phyloP scores from a whole-genome alignment of 2,888 invertebrate genomes.

The Myopa testacea region DNA sequence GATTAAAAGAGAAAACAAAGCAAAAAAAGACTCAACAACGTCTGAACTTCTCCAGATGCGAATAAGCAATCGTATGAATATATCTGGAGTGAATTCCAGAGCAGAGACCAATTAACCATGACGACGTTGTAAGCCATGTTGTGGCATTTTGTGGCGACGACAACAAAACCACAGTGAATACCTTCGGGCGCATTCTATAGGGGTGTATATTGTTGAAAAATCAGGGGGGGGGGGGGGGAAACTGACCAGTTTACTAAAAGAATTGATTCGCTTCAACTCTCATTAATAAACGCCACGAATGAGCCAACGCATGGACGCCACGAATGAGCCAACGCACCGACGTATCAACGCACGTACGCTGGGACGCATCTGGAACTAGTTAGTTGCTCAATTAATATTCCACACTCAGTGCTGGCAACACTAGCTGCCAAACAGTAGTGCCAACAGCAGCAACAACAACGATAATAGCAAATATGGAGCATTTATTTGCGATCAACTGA shows the following conservation, averaged over 20 bases:
- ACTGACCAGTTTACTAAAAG: neutral
- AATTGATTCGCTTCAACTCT: constrained; percentile 3
- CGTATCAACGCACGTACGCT: neutral
- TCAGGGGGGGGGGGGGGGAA: neutral
- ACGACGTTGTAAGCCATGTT: constrained; percentile 9
- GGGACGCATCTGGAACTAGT: constrained; percentile 40
- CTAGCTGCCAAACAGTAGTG: neutral
- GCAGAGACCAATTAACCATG: constrained; percentile 24
- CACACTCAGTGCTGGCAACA: constrained; percentile 41
- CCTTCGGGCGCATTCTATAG: neutral
- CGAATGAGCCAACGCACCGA: neutral
- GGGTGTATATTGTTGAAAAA: neutral
- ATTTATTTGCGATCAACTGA: constrained; percentile 15
- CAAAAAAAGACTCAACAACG: neutral
- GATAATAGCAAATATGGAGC: neutral
- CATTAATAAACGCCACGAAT: neutral
- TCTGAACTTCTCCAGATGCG: constrained; percentile 1
- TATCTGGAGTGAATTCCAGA: neutral
- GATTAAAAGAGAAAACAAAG: neutral
- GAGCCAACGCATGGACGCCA: neutral
- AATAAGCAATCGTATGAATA: neutral
- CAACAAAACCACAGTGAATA: neutral
- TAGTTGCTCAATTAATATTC: constrained; percentile 45
- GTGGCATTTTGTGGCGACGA: neutral
- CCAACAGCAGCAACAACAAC: neutral